phyloP scores from a whole-genome alignment of 2,797 vertebrate genomes.

The Gila robusta region DNA sequence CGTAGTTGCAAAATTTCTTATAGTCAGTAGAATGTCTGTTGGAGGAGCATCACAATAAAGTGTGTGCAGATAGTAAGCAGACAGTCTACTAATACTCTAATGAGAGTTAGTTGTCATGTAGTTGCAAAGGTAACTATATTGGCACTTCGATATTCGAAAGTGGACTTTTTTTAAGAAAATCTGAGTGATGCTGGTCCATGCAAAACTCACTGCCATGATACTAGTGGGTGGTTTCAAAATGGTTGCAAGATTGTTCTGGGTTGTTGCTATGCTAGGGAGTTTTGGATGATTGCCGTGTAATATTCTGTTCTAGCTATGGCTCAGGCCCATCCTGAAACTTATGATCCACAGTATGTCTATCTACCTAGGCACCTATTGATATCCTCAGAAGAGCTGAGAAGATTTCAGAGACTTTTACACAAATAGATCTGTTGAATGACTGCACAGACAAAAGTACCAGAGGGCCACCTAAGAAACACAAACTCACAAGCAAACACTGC shows the following conservation, averaged over 20 bases:
- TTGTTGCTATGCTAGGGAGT: background rate
- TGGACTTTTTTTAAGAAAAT: background rate
- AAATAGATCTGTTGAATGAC: constrained; percentile 40
- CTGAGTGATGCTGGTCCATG: background rate
- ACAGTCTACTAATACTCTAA: too few species aligned
- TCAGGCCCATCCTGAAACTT: background rate
- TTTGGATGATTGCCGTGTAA: background rate
- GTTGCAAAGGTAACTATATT: background rate
- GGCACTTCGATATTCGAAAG: too few species aligned
- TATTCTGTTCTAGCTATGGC: background rate
- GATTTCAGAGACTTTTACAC: background rate
- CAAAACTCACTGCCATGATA: too few species aligned
- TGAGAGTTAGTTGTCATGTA: too few species aligned
- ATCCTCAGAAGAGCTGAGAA: background rate
- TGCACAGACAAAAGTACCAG: constrained; percentile 25
- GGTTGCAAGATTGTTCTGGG: background rate
- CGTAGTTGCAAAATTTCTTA: too few species aligned
- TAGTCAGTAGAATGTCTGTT: background rate
- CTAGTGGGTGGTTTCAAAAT: background rate
- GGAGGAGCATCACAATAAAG: background rate
- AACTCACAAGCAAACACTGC: constrained; percentile 40
- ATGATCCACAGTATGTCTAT: constrained; percentile 42
- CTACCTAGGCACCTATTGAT: constrained; percentile 45
- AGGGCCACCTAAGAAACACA: constrained; percentile 3
- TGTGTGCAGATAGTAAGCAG: background rate